phyloP scores from a whole-genome alignment of 2,888 invertebrate genomes.

The Caenorhabditis wallacei region DNA sequence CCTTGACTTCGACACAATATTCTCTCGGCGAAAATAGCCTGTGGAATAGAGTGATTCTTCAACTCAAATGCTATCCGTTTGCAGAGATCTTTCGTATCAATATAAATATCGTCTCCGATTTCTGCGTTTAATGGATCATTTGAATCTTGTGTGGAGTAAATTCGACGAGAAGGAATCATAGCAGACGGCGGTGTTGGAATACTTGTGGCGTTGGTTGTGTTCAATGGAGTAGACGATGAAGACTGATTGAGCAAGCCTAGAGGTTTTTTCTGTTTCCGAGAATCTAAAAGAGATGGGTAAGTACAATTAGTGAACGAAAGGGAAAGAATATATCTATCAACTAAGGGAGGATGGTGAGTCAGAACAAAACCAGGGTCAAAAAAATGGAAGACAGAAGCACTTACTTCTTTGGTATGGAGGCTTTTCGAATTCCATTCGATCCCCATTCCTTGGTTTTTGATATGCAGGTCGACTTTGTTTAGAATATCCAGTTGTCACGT shows the following conservation, averaged over 20 bases:
- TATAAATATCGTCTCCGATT: constrained; percentile 83
- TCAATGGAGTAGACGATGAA: constrained; percentile 1
- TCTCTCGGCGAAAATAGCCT: constrained; percentile 88
- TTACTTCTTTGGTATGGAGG: constrained; percentile 43
- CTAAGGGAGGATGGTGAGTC: constrained; percentile 16
- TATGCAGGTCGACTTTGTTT: constrained; percentile 34
- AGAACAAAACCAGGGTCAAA: constrained; percentile 18
- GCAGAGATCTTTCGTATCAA: constrained; percentile 82
- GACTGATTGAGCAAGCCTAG: constrained; percentile 54
- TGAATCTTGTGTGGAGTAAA: constrained; percentile 78
- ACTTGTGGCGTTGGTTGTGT: not conserved
- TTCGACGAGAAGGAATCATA: constrained; percentile 32
- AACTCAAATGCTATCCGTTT: constrained; percentile 82
- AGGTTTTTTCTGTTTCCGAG: constrained; percentile 62
- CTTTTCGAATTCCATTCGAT: constrained; percentile 30
- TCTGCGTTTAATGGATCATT: constrained; percentile 82
- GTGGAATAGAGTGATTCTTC: constrained; percentile 95
- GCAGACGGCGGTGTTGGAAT: constrained; percentile 39
- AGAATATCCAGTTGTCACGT: constrained; percentile 32
- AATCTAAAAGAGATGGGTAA: constrained; percentile 54
- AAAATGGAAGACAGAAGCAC: constrained; percentile 5
- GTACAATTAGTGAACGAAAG: constrained; percentile 56
- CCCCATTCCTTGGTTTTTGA: constrained; percentile 35
- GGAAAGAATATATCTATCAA: not conserved
- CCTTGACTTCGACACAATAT: constrained; percentile 82